Percentiles rank a stretch among this genome's conserved stretches.
Evolutionary conservation across 1,140 invertebrate species (phyloP).

Genomic region (Eupristina koningsbergeri): DNA sequence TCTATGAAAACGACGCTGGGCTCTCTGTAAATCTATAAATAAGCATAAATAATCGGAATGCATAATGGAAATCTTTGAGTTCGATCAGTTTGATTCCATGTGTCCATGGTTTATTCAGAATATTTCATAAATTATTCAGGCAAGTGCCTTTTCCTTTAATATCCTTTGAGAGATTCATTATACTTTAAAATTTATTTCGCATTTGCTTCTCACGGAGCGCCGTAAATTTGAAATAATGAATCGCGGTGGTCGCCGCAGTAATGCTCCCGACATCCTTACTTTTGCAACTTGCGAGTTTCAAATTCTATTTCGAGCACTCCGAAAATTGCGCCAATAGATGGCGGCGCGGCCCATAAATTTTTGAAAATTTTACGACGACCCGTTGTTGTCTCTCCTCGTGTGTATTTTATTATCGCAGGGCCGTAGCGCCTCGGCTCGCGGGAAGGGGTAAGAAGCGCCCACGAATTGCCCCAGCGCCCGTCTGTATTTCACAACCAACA

Average conservation of each 20-base stretch:
- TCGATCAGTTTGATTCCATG: not conserved
- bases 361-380: constrained; percentile 41
- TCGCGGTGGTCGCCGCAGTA: not conserved
- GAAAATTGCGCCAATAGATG: constrained; percentile 26
- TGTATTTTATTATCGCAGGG: constrained; percentile 41
- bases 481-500: constrained; percentile 27
- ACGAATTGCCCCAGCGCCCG: constrained; percentile 42
- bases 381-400: not conserved
- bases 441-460: constrained; percentile 32
- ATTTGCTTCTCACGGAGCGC: not conserved
- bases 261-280: not conserved
- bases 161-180: not conserved
- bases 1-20: not conserved
- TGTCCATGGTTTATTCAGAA: not conserved
- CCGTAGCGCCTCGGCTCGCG: not conserved
- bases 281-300: constrained; percentile 18
- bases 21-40: not conserved
- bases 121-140: not conserved
- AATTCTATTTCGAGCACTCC: constrained; percentile 18
- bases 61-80: not conserved
- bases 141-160: not conserved
- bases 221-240: not conserved
- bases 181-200: not conserved
- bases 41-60: not conserved
- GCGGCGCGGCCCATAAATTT: constrained; percentile 34